Conservation (phyloP, 2,888 invertebrate species). For the Molanna angustata region DNA sequence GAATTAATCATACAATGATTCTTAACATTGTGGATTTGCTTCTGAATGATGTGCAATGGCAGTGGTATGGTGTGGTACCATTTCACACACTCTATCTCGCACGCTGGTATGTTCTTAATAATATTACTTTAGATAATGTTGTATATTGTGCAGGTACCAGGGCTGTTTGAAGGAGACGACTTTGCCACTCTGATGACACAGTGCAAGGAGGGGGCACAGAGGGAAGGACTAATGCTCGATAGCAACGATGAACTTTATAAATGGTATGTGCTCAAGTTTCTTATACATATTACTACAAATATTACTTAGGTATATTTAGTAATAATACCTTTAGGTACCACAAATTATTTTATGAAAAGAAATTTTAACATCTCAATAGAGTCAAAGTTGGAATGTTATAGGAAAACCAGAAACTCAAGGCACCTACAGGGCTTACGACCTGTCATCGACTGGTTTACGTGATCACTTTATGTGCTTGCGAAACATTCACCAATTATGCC, state of each 20-base stretch:
- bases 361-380: too few species aligned
- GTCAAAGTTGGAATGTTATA: too few species aligned
- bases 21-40: background rate
- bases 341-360: too few species aligned
- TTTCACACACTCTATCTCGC: background rate
- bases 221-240: constrained; percentile 97
- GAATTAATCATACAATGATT: too few species aligned
- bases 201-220: constrained; percentile 97
- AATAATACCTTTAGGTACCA: too few species aligned
- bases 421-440: too few species aligned
- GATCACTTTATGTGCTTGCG: too few species aligned
- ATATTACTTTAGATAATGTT: background rate
- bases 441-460: too few species aligned
- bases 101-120: background rate
- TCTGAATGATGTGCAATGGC: background rate
- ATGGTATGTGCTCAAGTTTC: constrained; percentile 60
- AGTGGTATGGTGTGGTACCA: background rate
- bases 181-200: constrained; percentile 99
- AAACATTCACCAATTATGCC: too few species aligned
- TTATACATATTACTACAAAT: too few species aligned
- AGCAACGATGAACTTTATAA: constrained; percentile 98
- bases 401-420: too few species aligned
- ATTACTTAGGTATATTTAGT: too few species aligned
- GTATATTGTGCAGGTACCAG: constrained; percentile 77
- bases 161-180: constrained; percentile 94